Conservation (phyloP, 1,140 invertebrate genomes). For the Brachionus rubens region DNA sequence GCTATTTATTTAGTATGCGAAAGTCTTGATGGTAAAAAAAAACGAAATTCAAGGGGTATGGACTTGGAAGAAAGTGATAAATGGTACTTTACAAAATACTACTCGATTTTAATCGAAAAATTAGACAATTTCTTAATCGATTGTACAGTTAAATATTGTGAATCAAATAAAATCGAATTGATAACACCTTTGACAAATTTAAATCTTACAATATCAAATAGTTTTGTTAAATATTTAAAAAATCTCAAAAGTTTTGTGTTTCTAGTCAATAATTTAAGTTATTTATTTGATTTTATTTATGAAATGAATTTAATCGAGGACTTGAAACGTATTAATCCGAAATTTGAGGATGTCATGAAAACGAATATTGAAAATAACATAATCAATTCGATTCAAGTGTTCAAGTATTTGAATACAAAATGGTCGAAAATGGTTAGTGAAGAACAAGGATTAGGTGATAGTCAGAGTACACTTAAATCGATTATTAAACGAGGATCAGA, state of each 20-base stretch:
- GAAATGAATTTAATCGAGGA: background rate
- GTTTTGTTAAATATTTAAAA: slow-evolving; percentile 14
- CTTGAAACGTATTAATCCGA: background rate
- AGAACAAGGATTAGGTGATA: background rate
- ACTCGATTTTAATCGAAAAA: slow-evolving; percentile 28
- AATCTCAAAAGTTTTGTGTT: slow-evolving; percentile 12
- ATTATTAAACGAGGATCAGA: background rate
- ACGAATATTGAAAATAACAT: slow-evolving; percentile 17
- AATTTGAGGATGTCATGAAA: slow-evolving; percentile 8
- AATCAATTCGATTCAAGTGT: background rate
- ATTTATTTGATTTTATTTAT: background rate
- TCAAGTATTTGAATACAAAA: slow-evolving; percentile 12
- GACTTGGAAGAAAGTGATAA: background rate
- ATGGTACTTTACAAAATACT: slow-evolving; percentile 22
- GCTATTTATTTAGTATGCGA: background rate
- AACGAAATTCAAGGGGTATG: background rate
- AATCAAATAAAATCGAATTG: background rate
- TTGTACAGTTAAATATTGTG: background rate
- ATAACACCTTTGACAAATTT: background rate
- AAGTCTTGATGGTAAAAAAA: background rate
- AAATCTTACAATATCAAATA: background rate
- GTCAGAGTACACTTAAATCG: background rate
- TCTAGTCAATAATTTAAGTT: slow-evolving; percentile 17
- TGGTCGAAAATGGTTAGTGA: background rate
- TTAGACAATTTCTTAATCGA: slow-evolving; percentile 23